phyloP scores from a whole-genome alignment of 2,888 invertebrate species.

The Isoperla grammatica region DNA sequence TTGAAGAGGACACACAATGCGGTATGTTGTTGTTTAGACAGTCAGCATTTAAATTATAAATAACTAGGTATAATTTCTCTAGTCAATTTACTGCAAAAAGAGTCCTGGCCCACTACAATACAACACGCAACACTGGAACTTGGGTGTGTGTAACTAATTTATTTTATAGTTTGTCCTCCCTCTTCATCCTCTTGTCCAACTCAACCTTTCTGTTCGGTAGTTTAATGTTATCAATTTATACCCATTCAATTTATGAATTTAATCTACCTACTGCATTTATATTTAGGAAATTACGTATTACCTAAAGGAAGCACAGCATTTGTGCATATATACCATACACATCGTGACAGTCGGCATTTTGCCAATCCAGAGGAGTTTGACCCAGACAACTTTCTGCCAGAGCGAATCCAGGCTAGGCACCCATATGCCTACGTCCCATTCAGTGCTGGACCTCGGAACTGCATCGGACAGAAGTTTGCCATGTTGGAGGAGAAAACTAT shows the following conservation, averaged over 20 bases:
- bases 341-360: constrained; percentile 58
- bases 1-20: constrained; percentile 35
- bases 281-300: constrained; percentile 46
- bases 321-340: constrained; percentile 56
- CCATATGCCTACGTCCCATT: constrained; percentile 45
- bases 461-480: constrained; percentile 35
- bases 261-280: too few species aligned
- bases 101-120: too few species aligned
- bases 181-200: too few species aligned
- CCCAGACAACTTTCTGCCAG: constrained; percentile 63
- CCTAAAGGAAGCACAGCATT: constrained; percentile 50
- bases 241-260: too few species aligned
- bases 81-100: too few species aligned
- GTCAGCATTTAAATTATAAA: too few species aligned
- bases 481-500: constrained; percentile 35
- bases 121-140: too few species aligned
- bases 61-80: too few species aligned
- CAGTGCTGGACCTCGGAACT: constrained; percentile 41
- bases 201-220: too few species aligned
- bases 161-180: too few species aligned
- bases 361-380: constrained; percentile 60
- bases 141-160: too few species aligned
- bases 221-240: too few species aligned
- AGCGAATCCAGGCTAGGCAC: constrained; percentile 45
- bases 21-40: background rate